Base-by-base conservation (phyloP, 2,797 vertebrate species). In the Trachurus trachurus region DNA sequence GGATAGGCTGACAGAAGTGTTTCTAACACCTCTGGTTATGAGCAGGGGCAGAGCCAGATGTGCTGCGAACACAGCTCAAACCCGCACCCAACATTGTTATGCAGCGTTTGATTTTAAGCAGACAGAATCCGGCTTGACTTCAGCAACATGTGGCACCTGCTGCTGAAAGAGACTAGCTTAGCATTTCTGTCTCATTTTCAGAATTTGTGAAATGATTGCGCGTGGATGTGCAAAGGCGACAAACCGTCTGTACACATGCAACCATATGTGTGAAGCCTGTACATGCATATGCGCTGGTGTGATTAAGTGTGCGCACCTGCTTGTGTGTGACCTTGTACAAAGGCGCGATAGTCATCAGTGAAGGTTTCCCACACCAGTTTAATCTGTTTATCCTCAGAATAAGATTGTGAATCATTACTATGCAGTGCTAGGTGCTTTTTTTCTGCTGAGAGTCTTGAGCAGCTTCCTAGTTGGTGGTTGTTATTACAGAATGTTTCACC, bases 1-100 rank as follows among this genome's bases (percentile, higher is more conserved):
- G 67, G 74, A 76, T 66, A 78, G 81, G 59, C 74, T 87, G 82
- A 88, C 87, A 83, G 81, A 80, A 82, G 84, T 84, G 86, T 92
- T 93, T 80, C 84, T 90, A 89, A 92, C 92, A 93, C 90, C 89
- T 90, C 76, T 86, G 74, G 61, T 88, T 88, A 82, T 83, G 86
- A 89, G 85, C 70, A 57, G 80, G 86, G 88, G 86, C 81, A 83
- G 88, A 85, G 83, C 87, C 94, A 95, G 94, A 93, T 95, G 92
- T 93, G 92, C 91, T 92, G 93, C 81, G 91, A 93, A 91, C 54
- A 59, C 79, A 76, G 61, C 69, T 81, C 54, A 66, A 71, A 82
- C 73, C 60, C 66, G 40, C 50, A 31, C 22, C 56, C 74, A 66
- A 45, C 65, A 62, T 82, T 81, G 67, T 73, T 68, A 67, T 62